A percentile compares a stretch with the other conserved stretches of the same genome.
phyloP scores from a whole-genome alignment of 2,113 vertebrate species.

The mouse (Mus musculus) region GRCm39 chr14:20042501-20043000 shows the following conservation, averaged over 20 bases:
- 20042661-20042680: not conserved
- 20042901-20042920: not conserved
- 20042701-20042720: not conserved
- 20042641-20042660: not conserved
- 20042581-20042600: not conserved
- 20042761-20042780: not conserved
- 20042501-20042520: conserved; percentile 59
- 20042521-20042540: conserved; percentile 14
- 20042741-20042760: not conserved
- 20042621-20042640: not conserved
- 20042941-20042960: not conserved
- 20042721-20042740: not conserved
- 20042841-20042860: not conserved
- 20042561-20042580: not conserved
- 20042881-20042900: not conserved
- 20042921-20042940: not conserved
- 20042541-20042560: conserved; percentile 49
- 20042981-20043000: not conserved
- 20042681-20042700: not conserved
- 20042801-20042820: not conserved
- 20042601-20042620: not conserved
- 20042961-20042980: not conserved
- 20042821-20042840: not conserved
- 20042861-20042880: not conserved
- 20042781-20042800: not conserved